phyloP scores from a whole-genome alignment of 2,888 invertebrate genomes.

The Acrobasis consociella region DNA sequence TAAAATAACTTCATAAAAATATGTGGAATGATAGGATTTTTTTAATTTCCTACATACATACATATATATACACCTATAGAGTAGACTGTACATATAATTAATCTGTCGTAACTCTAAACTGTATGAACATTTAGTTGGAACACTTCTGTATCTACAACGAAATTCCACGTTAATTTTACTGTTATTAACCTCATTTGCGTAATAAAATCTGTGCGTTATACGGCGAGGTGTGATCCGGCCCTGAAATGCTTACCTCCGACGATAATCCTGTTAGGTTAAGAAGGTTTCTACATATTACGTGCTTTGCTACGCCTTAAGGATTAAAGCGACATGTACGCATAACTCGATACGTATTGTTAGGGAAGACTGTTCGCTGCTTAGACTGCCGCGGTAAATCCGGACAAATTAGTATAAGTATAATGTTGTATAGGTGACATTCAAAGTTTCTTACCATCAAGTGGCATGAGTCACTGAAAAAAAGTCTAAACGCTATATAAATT shows the following conservation, averaged over 20 bases:
- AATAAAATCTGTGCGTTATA: slow-evolving; percentile 82
- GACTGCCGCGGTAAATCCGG: slow-evolving; percentile 32
- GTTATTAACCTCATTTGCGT: slow-evolving; percentile 80
- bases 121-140: too few species aligned
- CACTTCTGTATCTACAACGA: background rate
- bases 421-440: background rate
- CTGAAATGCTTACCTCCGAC: slow-evolving; percentile 84
- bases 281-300: slow-evolving; percentile 88
- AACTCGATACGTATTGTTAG: slow-evolving; percentile 60
- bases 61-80: too few species aligned
- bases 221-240: slow-evolving; percentile 80
- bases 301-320: slow-evolving; percentile 87
- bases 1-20: too few species aligned
- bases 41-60: too few species aligned
- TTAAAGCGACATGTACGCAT: slow-evolving; percentile 80
- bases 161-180: background rate
- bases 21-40: too few species aligned
- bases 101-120: too few species aligned
- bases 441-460: background rate
- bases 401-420: slow-evolving; percentile 11
- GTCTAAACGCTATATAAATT: too few species aligned
- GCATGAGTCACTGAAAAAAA: background rate
- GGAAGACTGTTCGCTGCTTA: slow-evolving; percentile 42
- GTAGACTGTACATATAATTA: too few species aligned
- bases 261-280: slow-evolving; percentile 89